phyloP scores from a whole-genome alignment of 2,888 invertebrate genomes.

The Stenolophus ochropezus region DNA sequence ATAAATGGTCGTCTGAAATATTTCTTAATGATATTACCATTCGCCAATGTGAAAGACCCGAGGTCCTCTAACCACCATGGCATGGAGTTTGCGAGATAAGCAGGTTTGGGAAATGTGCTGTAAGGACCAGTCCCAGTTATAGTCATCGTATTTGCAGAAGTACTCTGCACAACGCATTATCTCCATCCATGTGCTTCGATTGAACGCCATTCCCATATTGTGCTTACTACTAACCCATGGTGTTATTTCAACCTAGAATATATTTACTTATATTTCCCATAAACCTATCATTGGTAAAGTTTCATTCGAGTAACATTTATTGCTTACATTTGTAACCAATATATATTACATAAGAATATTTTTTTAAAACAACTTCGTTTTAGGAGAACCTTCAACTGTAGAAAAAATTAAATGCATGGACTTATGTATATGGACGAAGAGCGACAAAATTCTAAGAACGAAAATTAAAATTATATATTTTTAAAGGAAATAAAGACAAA shows the following conservation, averaged over 20 bases:
- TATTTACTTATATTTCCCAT: not conserved
- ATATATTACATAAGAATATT: no score
- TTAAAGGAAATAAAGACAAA: no score
- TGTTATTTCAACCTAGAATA: conserved; percentile 88
- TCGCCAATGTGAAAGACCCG: conserved; percentile 99
- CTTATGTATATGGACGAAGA: no score
- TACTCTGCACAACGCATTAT: conserved; percentile 87
- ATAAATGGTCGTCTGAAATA: no score
- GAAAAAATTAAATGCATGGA: no score
- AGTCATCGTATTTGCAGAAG: conserved; percentile 98
- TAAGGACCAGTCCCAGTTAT: conserved; percentile 99
- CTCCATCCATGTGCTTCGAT: conserved; percentile 89
- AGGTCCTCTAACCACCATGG: conserved; percentile 93
- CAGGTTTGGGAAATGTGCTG: conserved; percentile 92
- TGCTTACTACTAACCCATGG: conserved; percentile 98
- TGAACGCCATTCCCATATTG: conserved; percentile 99
- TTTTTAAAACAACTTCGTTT: no score
- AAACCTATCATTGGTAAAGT: no score
- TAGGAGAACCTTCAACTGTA: no score
- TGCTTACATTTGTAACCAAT: no score
- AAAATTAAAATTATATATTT: no score
- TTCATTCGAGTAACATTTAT: no score
- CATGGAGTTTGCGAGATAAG: conserved; percentile 84
- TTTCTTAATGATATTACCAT: conserved; percentile 83
- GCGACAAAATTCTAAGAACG: no score